These are phyloP conservation scores for Calidris pygmaea DNA, from an alignment of 2,113 vertebrate species.

Conservation along the genomic window DNA sequence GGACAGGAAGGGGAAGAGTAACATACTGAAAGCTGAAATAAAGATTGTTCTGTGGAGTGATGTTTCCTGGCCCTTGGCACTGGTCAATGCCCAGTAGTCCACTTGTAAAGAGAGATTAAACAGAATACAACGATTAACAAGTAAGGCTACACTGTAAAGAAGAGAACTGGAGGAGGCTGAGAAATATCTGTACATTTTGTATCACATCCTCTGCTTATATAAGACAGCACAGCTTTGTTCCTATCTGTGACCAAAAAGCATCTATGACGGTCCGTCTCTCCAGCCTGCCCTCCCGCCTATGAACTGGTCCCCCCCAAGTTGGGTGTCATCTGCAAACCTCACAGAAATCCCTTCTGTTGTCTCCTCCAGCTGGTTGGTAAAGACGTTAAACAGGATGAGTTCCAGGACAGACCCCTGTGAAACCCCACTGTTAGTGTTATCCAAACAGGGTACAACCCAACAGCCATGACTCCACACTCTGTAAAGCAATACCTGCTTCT, in stretches of 20 bases:
- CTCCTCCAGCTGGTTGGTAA: neutral
- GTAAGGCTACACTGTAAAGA: neutral
- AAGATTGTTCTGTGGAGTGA: neutral
- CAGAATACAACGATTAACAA: neutral
- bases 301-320: fast-evolving
- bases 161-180: neutral
- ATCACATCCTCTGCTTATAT: neutral
- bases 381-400: neutral
- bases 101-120: slow-evolving; percentile 31
- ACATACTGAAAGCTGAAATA: slow-evolving; percentile 5
- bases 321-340: neutral
- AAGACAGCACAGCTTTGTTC: neutral
- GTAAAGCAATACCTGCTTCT: neutral
- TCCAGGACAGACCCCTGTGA: neutral
- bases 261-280: neutral
- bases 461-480: neutral
- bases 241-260: neutral
- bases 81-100: neutral
- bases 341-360: neutral
- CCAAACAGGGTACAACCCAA: neutral
- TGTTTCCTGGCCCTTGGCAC: slow-evolving; percentile 11
- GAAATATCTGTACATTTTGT: neutral
- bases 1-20: neutral
- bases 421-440: neutral
- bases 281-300: neutral